A percentile compares a stretch with the other conserved stretches of the same genome.
Evolutionary conservation across 2,113 vertebrate species (phyloP).

Genomic region (Semnornis frantzii): DNA sequence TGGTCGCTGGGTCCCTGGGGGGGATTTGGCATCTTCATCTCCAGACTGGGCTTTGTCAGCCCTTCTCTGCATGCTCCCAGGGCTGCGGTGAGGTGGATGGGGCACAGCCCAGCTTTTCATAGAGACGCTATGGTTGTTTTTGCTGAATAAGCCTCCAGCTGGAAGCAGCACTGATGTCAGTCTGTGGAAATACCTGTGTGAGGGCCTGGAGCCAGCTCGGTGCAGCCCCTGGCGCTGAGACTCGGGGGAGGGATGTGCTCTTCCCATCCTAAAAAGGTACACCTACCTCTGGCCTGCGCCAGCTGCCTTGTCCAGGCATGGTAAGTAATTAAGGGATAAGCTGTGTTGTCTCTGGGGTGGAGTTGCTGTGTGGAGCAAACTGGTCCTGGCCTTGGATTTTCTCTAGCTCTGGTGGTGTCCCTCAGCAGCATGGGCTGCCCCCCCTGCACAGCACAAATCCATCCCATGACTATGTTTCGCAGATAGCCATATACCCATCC

Average conservation of each 20-base stretch:
- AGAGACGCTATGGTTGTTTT: not conserved
- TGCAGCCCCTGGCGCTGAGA: not conserved
- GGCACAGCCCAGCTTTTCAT: not conserved
- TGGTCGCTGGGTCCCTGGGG: not conserved
- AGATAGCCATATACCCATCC: rapidly evolving
- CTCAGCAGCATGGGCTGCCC: not conserved
- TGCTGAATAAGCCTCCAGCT: not conserved
- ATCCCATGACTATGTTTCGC: rapidly evolving
- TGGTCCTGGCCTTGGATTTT: not conserved
- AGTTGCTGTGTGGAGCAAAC: not conserved
- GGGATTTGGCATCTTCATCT: not conserved
- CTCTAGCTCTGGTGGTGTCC: not conserved
- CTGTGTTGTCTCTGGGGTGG: not conserved
- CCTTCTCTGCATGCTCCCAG: not conserved
- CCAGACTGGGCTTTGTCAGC: not conserved
- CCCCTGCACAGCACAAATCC: not conserved
- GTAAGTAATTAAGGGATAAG: not conserved
- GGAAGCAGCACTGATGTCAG: not conserved
- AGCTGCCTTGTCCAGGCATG: not conserved
- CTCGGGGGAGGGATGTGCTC: not conserved
- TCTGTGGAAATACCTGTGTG: constrained; percentile 9
- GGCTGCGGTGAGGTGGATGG: not conserved
- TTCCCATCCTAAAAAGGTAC: not conserved
- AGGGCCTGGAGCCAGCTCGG: not conserved
- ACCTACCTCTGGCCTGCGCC: not conserved